These are phyloP conservation scores for Meles meles DNA, from an alignment of 2,113 vertebrate species.

Conservation along the genomic window DNA sequence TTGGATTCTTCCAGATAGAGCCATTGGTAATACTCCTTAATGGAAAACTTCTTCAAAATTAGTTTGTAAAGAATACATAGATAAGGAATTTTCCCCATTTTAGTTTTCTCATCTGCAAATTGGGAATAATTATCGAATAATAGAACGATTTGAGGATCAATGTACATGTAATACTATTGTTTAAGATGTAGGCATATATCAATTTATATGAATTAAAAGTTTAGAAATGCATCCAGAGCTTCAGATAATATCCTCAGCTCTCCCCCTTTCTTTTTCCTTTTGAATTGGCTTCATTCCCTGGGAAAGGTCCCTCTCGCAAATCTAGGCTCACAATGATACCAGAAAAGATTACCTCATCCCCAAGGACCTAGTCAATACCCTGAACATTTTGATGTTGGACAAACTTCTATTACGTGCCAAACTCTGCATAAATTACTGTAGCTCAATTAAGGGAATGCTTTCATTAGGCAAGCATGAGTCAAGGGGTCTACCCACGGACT, in stretches of 20 bases:
- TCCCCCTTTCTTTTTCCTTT: background rate
- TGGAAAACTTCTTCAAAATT: background rate
- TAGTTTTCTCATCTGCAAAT: background rate
- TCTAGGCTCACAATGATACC: background rate
- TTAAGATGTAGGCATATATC: background rate
- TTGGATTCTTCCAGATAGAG: background rate
- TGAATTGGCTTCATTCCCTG: background rate
- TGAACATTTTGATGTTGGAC: background rate
- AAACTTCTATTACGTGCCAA: background rate
- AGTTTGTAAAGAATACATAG: background rate
- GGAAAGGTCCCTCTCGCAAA: background rate
- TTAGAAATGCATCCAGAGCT: background rate
- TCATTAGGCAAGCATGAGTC: background rate
- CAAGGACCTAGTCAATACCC: background rate
- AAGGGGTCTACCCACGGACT: background rate
- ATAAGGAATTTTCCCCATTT: background rate
- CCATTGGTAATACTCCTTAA: background rate
- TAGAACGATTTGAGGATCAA: background rate
- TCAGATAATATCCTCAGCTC: background rate
- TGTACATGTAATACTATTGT: background rate
- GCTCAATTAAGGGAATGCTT: background rate
- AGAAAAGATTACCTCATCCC: background rate
- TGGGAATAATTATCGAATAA: background rate
- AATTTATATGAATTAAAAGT: background rate
- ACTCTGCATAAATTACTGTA: background rate